Evolutionary conservation across 2,113 vertebrate species (phyloP).

Genomic region (Morone saxatilis): DNA sequence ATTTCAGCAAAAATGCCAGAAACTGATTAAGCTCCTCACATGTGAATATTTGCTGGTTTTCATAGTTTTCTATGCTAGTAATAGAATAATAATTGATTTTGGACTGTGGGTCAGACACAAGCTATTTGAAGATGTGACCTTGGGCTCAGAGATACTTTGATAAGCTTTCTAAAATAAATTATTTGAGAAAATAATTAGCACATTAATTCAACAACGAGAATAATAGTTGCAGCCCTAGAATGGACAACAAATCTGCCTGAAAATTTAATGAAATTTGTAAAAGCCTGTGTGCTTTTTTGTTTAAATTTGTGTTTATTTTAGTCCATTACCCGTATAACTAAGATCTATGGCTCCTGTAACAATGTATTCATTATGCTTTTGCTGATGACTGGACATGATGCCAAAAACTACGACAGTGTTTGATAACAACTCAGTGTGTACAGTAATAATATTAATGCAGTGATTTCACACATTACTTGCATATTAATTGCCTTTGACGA

Average conservation of each 20-base stretch:
- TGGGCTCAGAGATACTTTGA: not conserved
- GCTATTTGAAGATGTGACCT: not conserved
- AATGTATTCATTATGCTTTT: slow-evolving; percentile 30
- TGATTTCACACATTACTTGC: slow-evolving; percentile 15
- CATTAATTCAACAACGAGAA: not conserved
- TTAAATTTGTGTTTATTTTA: slow-evolving; percentile 9
- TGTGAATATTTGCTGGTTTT: not conserved
- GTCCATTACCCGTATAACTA: not conserved
- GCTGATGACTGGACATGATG: slow-evolving; percentile 3
- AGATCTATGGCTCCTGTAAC: not conserved
- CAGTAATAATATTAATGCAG: slow-evolving; percentile 14
- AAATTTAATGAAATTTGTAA: slow-evolving; percentile 1
- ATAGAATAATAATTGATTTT: not conserved
- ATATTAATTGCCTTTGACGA: slow-evolving; percentile 13
- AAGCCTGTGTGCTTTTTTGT: slow-evolving; percentile 8
- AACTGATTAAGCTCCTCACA: not conserved
- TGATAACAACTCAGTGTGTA: not conserved
- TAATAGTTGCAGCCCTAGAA: not conserved
- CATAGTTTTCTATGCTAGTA: not conserved
- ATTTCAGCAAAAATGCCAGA: not conserved
- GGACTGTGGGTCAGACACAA: not conserved
- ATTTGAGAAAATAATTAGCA: not conserved
- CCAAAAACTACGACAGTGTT: slow-evolving; percentile 2
- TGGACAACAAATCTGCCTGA: not conserved
- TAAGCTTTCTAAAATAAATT: not conserved